These are phyloP conservation scores for Adineta ricciae DNA, from an alignment of 2,888 invertebrate genomes.

Conservation along the genomic window DNA sequence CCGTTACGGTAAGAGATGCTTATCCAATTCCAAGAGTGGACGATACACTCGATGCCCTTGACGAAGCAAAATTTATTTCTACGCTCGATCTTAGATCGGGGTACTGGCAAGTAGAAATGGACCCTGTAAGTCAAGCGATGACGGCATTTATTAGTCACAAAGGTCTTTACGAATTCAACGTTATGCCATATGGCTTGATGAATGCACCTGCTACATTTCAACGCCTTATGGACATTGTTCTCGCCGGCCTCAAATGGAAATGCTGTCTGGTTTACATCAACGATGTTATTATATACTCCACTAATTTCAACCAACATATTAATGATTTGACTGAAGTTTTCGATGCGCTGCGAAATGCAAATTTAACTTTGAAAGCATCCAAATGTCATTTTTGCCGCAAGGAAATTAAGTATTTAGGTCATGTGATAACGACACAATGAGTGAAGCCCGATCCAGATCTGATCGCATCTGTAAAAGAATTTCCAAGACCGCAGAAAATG, in stretches of 20 bases:
- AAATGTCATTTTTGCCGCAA: slow-evolving; percentile 36
- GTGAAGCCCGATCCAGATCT: background rate
- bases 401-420: slow-evolving; percentile 34
- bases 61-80: background rate
- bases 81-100: no score
- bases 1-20: slow-evolving; percentile 20
- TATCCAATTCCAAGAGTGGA: slow-evolving; percentile 26
- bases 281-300: slow-evolving; percentile 40
- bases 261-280: slow-evolving; percentile 45
- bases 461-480: background rate
- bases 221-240: slow-evolving; percentile 40
- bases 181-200: no score
- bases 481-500: background rate
- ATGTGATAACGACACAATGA: background rate
- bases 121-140: background rate
- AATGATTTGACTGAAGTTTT: slow-evolving; percentile 34
- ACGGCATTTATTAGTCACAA: slow-evolving; percentile 6
- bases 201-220: no score
- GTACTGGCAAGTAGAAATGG: no score
- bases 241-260: slow-evolving; percentile 38
- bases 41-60: slow-evolving; percentile 16
- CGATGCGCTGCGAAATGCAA: slow-evolving; percentile 34
- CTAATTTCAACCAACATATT: slow-evolving; percentile 36
- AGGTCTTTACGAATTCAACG: slow-evolving; percentile 23
- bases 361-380: slow-evolving; percentile 36